Conservation (phyloP, 2,797 vertebrate species). For the Falco concolor region DNA sequence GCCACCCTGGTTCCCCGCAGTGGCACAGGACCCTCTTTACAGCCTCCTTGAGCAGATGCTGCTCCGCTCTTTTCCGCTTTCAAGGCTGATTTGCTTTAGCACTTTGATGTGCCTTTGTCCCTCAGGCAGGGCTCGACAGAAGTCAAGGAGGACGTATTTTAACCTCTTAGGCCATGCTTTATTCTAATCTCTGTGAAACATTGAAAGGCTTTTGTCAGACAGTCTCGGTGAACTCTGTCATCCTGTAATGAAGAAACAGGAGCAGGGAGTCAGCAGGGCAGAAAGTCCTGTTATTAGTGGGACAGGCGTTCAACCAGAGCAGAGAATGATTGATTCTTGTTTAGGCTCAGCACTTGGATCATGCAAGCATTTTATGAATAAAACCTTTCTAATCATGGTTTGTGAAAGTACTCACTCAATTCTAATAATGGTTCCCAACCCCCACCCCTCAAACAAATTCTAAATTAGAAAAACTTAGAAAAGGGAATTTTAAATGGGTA, state of each 20-base stretch:
- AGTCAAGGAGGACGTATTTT: neutral
- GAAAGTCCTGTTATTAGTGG: neutral
- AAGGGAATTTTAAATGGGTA: neutral
- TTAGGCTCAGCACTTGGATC: neutral
- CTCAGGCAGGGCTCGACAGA: conserved; percentile 11
- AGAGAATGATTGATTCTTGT: neutral
- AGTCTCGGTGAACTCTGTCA: neutral
- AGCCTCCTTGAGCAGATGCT: neutral
- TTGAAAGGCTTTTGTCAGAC: neutral
- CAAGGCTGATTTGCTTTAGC: neutral
- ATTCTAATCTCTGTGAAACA: neutral
- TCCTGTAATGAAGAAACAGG: neutral
- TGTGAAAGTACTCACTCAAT: neutral
- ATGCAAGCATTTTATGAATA: neutral
- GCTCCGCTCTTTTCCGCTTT: neutral
- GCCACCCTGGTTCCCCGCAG: neutral
- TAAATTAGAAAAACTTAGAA: neutral
- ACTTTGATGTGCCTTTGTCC: conserved; percentile 26
- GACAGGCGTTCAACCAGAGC: neutral
- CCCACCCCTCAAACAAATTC: too few relatives aligned
- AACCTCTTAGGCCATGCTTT: neutral
- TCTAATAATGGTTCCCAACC: neutral
- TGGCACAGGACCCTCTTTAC: neutral
- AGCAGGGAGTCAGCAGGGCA: neutral
- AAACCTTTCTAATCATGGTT: neutral